Evolutionary conservation across 2,888 invertebrate genomes (phyloP).

Genomic region (Penaeus monodon): DNA sequence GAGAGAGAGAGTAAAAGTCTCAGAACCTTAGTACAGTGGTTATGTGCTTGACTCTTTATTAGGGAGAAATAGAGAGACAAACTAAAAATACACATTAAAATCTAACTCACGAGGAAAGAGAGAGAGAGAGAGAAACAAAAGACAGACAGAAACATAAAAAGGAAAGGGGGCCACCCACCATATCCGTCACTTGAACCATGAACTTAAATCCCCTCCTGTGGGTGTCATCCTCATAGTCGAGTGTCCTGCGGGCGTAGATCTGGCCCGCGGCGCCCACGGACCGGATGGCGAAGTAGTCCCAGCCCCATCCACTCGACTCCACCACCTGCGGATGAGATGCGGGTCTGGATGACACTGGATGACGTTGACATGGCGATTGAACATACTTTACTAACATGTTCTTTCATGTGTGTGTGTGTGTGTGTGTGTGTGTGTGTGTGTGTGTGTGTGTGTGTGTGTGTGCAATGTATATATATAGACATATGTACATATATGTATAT

Average conservation of each 20-base stretch:
- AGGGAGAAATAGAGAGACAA: no score
- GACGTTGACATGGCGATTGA: no score
- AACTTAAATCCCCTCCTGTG: slow-evolving; percentile 42
- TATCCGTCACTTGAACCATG: slow-evolving; percentile 84
- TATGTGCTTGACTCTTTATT: no score
- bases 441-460: not conserved
- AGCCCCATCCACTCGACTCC: slow-evolving; percentile 36
- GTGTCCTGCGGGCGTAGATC: not conserved
- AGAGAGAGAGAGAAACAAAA: no score
- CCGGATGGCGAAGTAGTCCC: slow-evolving; percentile 35
- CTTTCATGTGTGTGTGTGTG: not conserved
- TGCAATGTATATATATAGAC: not conserved
- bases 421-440: not conserved
- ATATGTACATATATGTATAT: not conserved
- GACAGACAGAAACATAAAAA: no score
- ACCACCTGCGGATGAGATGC: slow-evolving; percentile 13
- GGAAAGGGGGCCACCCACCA: slow-evolving; percentile 70
- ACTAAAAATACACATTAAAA: no score
- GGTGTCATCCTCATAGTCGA: slow-evolving; percentile 32
- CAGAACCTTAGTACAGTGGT: no score
- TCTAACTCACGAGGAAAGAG: no score
- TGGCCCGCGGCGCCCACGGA: slow-evolving; percentile 2
- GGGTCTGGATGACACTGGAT: no score
- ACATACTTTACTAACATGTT: no score
- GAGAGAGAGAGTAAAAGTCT: no score